A percentile compares a stretch with the other conserved stretches of the same genome.
Conservation (phyloP, 1,140 invertebrate genomes). For the Pogonognathellus flavescens region DNA sequence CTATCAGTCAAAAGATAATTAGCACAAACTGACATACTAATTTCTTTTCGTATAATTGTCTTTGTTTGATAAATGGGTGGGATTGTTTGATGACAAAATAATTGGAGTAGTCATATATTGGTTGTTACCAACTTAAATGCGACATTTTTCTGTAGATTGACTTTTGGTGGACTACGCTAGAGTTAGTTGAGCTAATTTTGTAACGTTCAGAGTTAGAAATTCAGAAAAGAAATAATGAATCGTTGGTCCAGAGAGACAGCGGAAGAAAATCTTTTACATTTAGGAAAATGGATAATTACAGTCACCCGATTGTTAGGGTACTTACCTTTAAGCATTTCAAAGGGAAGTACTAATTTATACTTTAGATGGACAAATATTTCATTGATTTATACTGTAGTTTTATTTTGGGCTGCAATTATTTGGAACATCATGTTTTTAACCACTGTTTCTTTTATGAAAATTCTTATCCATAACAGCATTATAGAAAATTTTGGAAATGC, state of each 20-base stretch:
- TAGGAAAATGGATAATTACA: background rate
- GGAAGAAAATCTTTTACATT: conserved; percentile 6
- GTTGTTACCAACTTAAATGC: no score
- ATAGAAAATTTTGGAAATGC: background rate
- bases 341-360: background rate
- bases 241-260: background rate
- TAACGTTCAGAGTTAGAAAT: background rate
- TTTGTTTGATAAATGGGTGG: no score
- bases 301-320: background rate
- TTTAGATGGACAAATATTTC: background rate
- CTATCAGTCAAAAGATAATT: no score
- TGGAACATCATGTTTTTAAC: conserved; percentile 10
- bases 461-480: background rate
- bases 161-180: no score
- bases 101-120: no score
- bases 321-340: conserved; percentile 29
- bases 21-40: no score
- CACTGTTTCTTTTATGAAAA: background rate
- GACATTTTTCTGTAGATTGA: no score
- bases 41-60: no score
- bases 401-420: background rate
- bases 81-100: background rate
- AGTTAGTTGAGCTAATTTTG: no score
- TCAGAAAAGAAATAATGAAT: conserved; percentile 1
- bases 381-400: background rate